Percentiles rank a stretch among this genome's conserved stretches.
phyloP scores from a whole-genome alignment of 1,140 invertebrate genomes.

The Agraylea sexmaculata region DNA sequence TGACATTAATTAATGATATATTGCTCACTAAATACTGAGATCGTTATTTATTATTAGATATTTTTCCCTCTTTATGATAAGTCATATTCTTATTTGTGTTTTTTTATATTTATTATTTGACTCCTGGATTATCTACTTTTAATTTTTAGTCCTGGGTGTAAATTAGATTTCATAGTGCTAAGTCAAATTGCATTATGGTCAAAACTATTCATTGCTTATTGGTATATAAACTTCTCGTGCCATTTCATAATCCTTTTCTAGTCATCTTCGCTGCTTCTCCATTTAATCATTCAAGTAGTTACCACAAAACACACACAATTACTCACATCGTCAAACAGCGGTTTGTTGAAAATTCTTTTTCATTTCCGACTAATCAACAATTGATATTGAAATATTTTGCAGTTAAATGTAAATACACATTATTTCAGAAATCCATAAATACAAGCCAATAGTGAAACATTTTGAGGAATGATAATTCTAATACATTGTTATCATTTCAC shows the following conservation, averaged over 20 bases:
- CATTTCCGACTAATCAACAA: too few relatives aligned
- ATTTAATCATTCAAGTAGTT: slow-evolving; percentile 19
- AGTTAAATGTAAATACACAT: too few relatives aligned
- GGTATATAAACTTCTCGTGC: too few relatives aligned
- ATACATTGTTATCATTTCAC: too few relatives aligned
- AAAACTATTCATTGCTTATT: slow-evolving; percentile 21
- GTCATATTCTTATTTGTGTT: too few relatives aligned
- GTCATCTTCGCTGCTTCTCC: slow-evolving; percentile 19
- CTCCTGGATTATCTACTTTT: slow-evolving; percentile 15
- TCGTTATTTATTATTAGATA: slow-evolving; percentile 26
- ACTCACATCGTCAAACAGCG: too few relatives aligned
- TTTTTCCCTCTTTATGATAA: background rate
- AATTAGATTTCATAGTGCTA: slow-evolving; percentile 22
- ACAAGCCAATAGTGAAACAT: too few relatives aligned
- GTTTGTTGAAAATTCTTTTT: too few relatives aligned
- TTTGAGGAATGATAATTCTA: too few relatives aligned
- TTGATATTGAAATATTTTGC: too few relatives aligned
- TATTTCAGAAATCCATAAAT: too few relatives aligned
- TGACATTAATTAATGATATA: slow-evolving; percentile 22
- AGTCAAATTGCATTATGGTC: slow-evolving; percentile 22
- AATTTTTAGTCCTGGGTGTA: slow-evolving; percentile 23
- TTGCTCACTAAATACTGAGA: slow-evolving; percentile 26
- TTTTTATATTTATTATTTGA: too few relatives aligned
- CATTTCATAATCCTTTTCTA: slow-evolving; percentile 21
- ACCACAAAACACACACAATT: slow-evolving; percentile 18